Base-by-base conservation (phyloP, 2,888 invertebrate genomes). In the Lysandra bellargus region DNA sequence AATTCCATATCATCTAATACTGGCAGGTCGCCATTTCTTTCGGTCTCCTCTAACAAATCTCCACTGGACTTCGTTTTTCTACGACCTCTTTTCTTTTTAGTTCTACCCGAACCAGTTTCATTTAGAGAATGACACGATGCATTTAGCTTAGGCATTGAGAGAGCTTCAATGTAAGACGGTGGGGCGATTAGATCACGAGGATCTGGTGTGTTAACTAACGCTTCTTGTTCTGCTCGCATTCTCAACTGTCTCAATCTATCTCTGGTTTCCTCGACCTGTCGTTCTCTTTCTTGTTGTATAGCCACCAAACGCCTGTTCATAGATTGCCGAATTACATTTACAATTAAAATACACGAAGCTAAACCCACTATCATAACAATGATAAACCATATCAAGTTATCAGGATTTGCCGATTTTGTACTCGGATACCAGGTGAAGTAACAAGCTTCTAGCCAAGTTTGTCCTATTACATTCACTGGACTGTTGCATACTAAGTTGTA, bases 111-210 rank as follows among this genome's bases (percentile, higher is more conserved):
- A 33, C 93, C 92, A 6, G 91, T 86, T 85, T 94, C 94, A 80
- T 92, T 92, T 44, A 95, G 85, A 0, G 96, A 96, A 83, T 95
- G 95, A 84, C 95, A 95, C 0, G 96, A 96, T 4, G 95, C 88
- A 83, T 96, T 96, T 64, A 97, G 85, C 86, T 96, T 96, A 1
- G 97, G 97, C 96, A 97, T 96, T 33, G 96, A 95, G 80, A 97
- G 93, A 57, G 97, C 97, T 91, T 97, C 97, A 84, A 96, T 96
- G 85, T 97, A 97, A 3, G 96, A 96, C 0, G 97, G 97, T 61
- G 97, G 96, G 80, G 96, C 95, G 53, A 96, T 94, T 78, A 96
- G 87, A 89, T 97, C 97, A 83, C 97, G 95, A 0, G 96, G 96
- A 88, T 97, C 96, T 6, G 96, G 96, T 37, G 96, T 96, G 85